Base-by-base conservation (phyloP, 2,113 vertebrate species). In the Steatornis caripensis region DNA sequence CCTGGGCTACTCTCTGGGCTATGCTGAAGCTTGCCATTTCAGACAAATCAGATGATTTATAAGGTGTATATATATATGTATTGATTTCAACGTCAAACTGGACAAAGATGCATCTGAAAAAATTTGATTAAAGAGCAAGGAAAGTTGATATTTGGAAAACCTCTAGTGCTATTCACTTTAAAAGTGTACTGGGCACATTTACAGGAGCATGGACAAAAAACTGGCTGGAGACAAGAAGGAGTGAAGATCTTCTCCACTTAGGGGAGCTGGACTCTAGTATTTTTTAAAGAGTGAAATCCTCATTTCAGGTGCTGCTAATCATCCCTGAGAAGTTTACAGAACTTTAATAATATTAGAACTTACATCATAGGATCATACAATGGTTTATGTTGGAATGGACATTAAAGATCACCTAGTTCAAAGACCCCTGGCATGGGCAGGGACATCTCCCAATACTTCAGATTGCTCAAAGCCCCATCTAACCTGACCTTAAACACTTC, bases 391-490 rank as follows among this genome's bases (percentile, higher is more conserved):
- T 82, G 49, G 55, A 87, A 79, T 16, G 17, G 13, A 70, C 9
- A 8, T 58, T 53, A 24, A 66, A 29, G 20, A 27, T 37, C 3
- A 11, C 10, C 4, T 2, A 3, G 5, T 32, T 66, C n/a, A 41
- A 61, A 2, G 1, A 1, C 8, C 3, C 3, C 2, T 58, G 37
- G 2, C 32, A 19, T 20, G 14, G 18, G 0, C 23, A 69, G 13
- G n/a, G 46, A 55, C 34, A 21, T 0, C 0, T 83, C 2, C 16
- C 17, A 32, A 2, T 11, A 17, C 13, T 18, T 8, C 41, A 84
- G 8, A 12, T 12, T 84, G 1, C 29, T 72, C 54, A 58, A 64
- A 85, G 4, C 14, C 13, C 12, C 1, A 0, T 65, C 68, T 20
- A 43, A 0, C 6, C 16, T 20, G 41, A 2, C 3, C 15, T 76